phyloP scores from a whole-genome alignment of 2,888 invertebrate species.

The Dendrolimus pini region DNA sequence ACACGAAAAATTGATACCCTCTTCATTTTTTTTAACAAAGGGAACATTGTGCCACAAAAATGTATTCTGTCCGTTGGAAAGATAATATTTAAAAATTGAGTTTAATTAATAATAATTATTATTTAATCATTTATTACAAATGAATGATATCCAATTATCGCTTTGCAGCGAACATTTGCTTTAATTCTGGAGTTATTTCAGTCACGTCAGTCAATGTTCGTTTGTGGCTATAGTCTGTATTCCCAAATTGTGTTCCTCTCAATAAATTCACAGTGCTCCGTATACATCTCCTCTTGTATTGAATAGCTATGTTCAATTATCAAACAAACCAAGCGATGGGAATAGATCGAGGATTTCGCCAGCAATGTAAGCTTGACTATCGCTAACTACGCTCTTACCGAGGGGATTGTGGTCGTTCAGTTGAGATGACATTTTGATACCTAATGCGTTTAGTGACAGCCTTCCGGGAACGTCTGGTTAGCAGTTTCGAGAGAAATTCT shows the following conservation, averaged over 20 bases:
- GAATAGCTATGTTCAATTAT: not conserved
- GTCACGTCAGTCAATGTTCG: not conserved
- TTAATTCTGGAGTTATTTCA: not conserved
- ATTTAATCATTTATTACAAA: no score
- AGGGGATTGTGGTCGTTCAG: slow-evolving; percentile 27
- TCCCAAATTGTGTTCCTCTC: not conserved
- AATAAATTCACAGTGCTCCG: not conserved
- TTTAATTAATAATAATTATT: no score
- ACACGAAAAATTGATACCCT: no score
- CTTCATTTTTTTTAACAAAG: no score
- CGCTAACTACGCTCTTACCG: slow-evolving; percentile 24
- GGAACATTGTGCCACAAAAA: no score
- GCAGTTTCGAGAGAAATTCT: slow-evolving; percentile 9
- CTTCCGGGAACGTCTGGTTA: slow-evolving; percentile 15
- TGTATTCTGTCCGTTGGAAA: no score
- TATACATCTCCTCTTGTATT: not conserved
- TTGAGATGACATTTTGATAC: slow-evolving; percentile 33
- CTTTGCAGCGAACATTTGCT: not conserved
- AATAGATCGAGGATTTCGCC: slow-evolving; percentile 1
- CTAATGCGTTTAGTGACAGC: slow-evolving; percentile 24
- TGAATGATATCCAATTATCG: not conserved
- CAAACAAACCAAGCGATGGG: not conserved
- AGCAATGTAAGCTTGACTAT: slow-evolving; percentile 16
- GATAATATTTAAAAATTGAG: no score
- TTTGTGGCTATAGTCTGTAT: not conserved